Evolutionary conservation across 2,888 invertebrate genomes (phyloP), one percentile per base, ranked within the genome.

Genomic region (Alloscopus bannaensis): DNA sequence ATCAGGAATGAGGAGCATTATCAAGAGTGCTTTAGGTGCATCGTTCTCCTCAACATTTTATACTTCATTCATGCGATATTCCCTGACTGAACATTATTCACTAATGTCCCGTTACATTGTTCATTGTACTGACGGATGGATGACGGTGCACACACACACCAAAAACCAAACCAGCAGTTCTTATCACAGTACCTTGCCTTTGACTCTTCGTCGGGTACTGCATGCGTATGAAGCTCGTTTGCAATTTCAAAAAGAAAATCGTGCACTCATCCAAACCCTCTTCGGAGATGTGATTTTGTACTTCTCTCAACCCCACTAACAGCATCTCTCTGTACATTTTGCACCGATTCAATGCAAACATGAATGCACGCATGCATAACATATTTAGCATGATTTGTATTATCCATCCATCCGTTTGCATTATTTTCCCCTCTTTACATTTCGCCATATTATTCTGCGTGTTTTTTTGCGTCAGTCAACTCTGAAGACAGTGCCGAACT

Each of bases 191-290:
- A n/a, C n/a, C n/a, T n/a, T n/a, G n/a, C n/a, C n/a, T n/a, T n/a
- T n/a, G n/a, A n/a, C n/a, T n/a, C n/a, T n/a, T n/a, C n/a, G n/a
- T n/a, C n/a, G n/a, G n/a, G n/a, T n/a, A n/a, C n/a, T n/a, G n/a
- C n/a, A n/a, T n/a, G n/a, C n/a, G n/a, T n/a, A n/a, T n/a, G n/a
- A n/a, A n/a, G 6, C 36, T 13, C 36, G 36, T 18, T 50, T 18
- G 31, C 29, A 50, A 59, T 18, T 31, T 29, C 29, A 55, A 55
- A 55, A 28, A 55, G 11, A 22, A 69, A 77, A 69, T 77, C 76
- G 76, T 77, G 76, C 68, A 77, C 69, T 77, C 76, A 77, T 77
- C 69, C 76, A 76, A 50, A 13, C n/a, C n/a, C n/a, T n/a, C n/a
- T 66, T 52, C 16, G 60, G 65, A 2, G 13, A 13, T 40, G 40